A percentile compares a stretch with the other conserved stretches of the same genome.
Evolutionary conservation across 2,888 invertebrate species (phyloP).

Genomic region (Neoitamus cyanurus): DNA sequence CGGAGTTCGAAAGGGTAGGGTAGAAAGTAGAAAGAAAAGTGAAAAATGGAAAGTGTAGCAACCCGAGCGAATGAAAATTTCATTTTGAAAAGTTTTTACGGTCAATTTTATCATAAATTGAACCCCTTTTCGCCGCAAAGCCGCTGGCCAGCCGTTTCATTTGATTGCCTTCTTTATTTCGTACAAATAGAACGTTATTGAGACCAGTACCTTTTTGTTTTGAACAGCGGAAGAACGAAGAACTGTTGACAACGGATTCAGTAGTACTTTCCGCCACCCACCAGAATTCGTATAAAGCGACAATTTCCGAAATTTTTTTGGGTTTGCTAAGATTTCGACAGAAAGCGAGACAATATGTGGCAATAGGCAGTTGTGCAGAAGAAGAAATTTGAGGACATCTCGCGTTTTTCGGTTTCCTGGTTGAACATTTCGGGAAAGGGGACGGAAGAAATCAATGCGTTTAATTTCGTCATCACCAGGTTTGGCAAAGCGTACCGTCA

Average conservation of each 20-base stretch:
- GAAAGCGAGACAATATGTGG: background rate
- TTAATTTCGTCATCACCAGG: too few species aligned
- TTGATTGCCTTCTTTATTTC: background rate
- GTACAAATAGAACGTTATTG: background rate
- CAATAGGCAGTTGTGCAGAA: background rate
- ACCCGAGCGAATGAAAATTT: background rate
- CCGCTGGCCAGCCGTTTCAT: background rate
- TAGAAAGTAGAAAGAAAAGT: constrained; percentile 12
- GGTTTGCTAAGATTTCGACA: background rate
- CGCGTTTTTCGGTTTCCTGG: constrained; percentile 6
- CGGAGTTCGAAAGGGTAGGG: too few species aligned
- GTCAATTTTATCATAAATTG: background rate
- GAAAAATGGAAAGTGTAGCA: constrained; percentile 1
- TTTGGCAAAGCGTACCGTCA: too few species aligned
- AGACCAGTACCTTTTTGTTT: background rate
- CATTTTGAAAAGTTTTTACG: background rate
- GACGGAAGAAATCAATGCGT: too few species aligned
- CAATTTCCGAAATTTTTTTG: background rate
- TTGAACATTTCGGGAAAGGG: background rate
- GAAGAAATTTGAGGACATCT: background rate
- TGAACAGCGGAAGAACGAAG: background rate
- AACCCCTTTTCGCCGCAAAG: background rate
- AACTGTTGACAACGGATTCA: background rate
- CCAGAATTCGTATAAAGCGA: background rate
- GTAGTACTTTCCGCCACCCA: background rate